A percentile compares a stretch with the other conserved stretches of the same genome.
These are phyloP conservation scores for Asobara japonica DNA, from an alignment of 1,140 invertebrate genomes.

Conservation along the genomic window DNA sequence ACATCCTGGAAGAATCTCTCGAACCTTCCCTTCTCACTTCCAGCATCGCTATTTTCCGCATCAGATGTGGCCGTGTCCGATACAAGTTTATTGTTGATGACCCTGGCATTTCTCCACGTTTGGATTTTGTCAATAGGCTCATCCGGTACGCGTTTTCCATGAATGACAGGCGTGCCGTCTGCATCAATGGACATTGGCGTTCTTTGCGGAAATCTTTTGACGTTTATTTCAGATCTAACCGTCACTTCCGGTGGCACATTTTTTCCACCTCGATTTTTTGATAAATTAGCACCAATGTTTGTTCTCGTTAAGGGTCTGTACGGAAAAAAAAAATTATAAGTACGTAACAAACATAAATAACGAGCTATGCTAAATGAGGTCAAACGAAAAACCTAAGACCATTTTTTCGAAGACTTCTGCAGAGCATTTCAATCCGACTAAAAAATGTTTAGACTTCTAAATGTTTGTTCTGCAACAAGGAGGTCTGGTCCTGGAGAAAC, in stretches of 20 bases:
- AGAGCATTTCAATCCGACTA: too few relatives aligned
- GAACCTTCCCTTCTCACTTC: conserved; percentile 46
- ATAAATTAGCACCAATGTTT: conserved; percentile 58
- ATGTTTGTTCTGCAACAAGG: too few relatives aligned
- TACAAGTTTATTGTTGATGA: conserved; percentile 82
- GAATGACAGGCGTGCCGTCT: conserved; percentile 81
- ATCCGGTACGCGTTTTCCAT: conserved; percentile 83
- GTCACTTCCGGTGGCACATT: conserved; percentile 74
- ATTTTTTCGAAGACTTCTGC: too few relatives aligned
- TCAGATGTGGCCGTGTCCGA: conserved; percentile 49
- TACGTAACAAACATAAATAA: too few relatives aligned
- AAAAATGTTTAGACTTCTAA: too few relatives aligned
- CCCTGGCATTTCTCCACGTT: conserved; percentile 85
- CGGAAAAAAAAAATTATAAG: too few relatives aligned
- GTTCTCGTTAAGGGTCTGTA: conserved; percentile 49
- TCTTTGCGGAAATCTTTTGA: conserved; percentile 51
- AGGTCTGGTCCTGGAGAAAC: too few relatives aligned
- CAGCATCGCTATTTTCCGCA: conserved; percentile 20
- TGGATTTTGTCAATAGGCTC: conserved; percentile 81
- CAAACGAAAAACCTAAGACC: too few relatives aligned
- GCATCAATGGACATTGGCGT: conserved; percentile 65
- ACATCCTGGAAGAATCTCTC: conserved; percentile 57
- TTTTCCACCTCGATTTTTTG: conserved; percentile 56
- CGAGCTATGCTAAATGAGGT: too few relatives aligned
- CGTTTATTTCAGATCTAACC: conserved; percentile 69